Conservation (phyloP, 2,888 invertebrate species). For the Caenorhabditis sp. region DNA sequence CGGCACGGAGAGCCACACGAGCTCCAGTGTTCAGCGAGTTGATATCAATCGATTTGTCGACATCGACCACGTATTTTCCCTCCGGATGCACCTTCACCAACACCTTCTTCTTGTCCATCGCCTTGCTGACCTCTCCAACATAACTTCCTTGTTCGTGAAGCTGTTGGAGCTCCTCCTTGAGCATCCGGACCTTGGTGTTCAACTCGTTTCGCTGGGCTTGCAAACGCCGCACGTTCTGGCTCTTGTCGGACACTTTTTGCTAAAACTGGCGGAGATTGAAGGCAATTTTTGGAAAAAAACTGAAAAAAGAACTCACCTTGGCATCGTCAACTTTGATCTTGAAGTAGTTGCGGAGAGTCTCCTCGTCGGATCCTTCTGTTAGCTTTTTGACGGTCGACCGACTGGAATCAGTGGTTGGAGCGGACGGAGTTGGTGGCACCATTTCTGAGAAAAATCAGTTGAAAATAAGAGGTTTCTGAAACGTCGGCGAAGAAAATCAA, state of each 20-base stretch:
- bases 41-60: slow-evolving; percentile 99
- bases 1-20: slow-evolving; percentile 96
- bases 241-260: slow-evolving; percentile 95
- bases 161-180: slow-evolving; percentile 96
- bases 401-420: slow-evolving; percentile 8
- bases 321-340: slow-evolving; percentile 98
- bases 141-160: slow-evolving; percentile 98
- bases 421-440: slow-evolving; percentile 35
- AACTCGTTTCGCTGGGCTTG: slow-evolving; percentile 99
- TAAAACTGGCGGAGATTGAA: slow-evolving; percentile 75
- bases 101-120: slow-evolving; percentile 99
- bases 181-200: slow-evolving; percentile 98
- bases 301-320: slow-evolving; percentile 85
- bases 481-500: neutral
- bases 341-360: slow-evolving; percentile 87
- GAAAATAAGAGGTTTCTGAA: neutral
- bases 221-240: slow-evolving; percentile 95
- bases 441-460: slow-evolving; percentile 9
- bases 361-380: slow-evolving; percentile 65
- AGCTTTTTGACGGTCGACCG: slow-evolving; percentile 10
- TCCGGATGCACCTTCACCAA: slow-evolving; percentile 99
- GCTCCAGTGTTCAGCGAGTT: slow-evolving; percentile 98
- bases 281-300: too few species aligned
- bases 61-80: slow-evolving; percentile 99
- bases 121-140: slow-evolving; percentile 99